A percentile compares a stretch with the other conserved stretches of the same genome.
These are phyloP conservation scores for Notothenia rossii DNA, from an alignment of 2,113 vertebrate species.

Conservation along the genomic window DNA sequence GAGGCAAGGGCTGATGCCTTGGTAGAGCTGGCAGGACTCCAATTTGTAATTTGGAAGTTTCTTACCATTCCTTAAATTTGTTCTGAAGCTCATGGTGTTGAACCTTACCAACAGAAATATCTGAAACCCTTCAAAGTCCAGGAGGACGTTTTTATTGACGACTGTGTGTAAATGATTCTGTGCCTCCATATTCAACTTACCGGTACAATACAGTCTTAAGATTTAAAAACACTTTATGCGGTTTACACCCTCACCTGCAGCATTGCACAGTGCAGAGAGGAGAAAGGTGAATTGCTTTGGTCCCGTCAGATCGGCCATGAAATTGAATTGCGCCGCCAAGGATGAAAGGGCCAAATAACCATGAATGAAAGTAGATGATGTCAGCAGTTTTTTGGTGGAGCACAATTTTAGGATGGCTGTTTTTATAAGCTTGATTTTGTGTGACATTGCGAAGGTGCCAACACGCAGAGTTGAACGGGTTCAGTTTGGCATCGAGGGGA, in stretches of 20 bases:
- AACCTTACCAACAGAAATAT: no score
- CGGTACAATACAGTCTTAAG: neutral
- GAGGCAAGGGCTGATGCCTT: no score
- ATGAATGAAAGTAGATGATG: conserved; percentile 53
- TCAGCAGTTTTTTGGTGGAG: conserved; percentile 60
- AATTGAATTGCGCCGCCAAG: conserved; percentile 29
- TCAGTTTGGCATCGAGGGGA: conserved; percentile 43
- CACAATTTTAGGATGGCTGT: conserved; percentile 9
- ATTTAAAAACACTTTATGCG: neutral
- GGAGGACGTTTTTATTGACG: no score
- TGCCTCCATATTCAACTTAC: neutral
- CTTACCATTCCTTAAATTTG: no score
- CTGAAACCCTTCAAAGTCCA: no score
- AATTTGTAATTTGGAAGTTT: no score
- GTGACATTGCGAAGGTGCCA: conserved; percentile 48
- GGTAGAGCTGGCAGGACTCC: no score
- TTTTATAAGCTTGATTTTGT: neutral
- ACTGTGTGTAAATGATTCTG: neutral
- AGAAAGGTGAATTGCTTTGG: conserved; percentile 20
- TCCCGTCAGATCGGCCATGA: conserved; percentile 20
- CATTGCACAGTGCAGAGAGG: neutral
- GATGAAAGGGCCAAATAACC: conserved; percentile 40
- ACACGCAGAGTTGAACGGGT: conserved; percentile 34
- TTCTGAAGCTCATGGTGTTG: no score
- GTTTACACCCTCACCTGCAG: neutral